Percentiles rank a stretch among this genome's conserved stretches.
phyloP scores from a whole-genome alignment of 2,888 invertebrate genomes.

The Tiliacea aurago region DNA sequence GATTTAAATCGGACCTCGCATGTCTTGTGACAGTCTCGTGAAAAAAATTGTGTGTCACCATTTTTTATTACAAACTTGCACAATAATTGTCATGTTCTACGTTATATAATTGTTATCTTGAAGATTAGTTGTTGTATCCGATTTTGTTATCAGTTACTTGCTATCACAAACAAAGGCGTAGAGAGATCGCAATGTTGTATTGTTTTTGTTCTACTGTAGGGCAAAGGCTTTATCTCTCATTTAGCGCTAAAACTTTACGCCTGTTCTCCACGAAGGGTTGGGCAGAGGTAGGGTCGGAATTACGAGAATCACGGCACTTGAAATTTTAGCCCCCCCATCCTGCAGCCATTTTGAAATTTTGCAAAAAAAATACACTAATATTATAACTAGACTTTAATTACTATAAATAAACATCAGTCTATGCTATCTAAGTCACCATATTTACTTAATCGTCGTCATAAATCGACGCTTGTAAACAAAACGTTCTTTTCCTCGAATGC shows the following conservation, averaged over 20 bases:
- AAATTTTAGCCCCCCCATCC: too few species aligned
- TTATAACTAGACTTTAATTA: too few species aligned
- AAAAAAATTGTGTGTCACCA: neutral
- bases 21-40: neutral
- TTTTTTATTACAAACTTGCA: neutral
- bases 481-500: too few species aligned
- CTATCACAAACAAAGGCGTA: neutral
- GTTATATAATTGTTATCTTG: slow-evolving; percentile 30
- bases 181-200: neutral
- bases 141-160: slow-evolving; percentile 5
- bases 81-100: neutral
- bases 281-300: neutral
- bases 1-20: too few species aligned
- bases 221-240: neutral
- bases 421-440: too few species aligned
- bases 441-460: too few species aligned
- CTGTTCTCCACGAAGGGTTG: neutral
- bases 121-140: slow-evolving; percentile 27
- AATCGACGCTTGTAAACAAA: too few species aligned
- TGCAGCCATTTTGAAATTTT: too few species aligned
- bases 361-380: too few species aligned
- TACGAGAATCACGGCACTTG: too few species aligned
- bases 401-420: too few species aligned
- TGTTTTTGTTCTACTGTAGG: neutral
- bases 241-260: neutral